Evolutionary conservation across 2,113 vertebrate genomes (phyloP), one percentile per base, ranked within the genome.

Genomic region (Malurus melanocephalus): DNA sequence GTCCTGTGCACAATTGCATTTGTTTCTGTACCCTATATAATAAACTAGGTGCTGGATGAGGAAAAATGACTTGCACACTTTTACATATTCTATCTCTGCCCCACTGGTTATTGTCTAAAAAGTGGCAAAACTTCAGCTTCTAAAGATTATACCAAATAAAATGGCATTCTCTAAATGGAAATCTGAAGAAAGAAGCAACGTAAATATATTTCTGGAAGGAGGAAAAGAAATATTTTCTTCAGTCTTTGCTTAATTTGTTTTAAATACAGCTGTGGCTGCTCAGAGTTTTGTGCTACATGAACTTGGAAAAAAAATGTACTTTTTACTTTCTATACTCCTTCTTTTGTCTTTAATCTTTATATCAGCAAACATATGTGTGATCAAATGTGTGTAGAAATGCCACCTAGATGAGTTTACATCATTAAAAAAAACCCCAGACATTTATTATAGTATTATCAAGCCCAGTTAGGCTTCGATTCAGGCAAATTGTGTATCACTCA

Each of bases 391-490:
- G 40, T 15, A 24, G 15, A 68, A 93, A 81, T 88, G 43, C 85
- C 87, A 79, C 52, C 40, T 88, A 57, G 28, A 23, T 87, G 89
- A 94, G 60, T 89, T 91, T 57, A 87, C 28, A 38, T 64, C 73
- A 60, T 60, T 72, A 90, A 74, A 42, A 61, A 49, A 49, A 24
- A 3, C 4, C 10, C 14, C 43, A 83, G 38, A 77, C 45, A 87
- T 71, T 92, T 92, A 85, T 77, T 91, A 55, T 11, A 81, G 10
- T 82, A 62, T 60, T 73, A n/a, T 49, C 22, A 82, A 90, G 59
- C 7, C 49, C 51, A 95, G 38, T 91, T 89, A 80, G 79, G 32
- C 42, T 46, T 80, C 82, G 57, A 73, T 92, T 94, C 71, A 67
- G 69, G 74, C 81, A 84, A 72, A 53, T 35, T 72, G 35, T 52